Evolutionary conservation across 1,140 invertebrate species (phyloP).

Genomic region (Portunus trituberculatus): DNA sequence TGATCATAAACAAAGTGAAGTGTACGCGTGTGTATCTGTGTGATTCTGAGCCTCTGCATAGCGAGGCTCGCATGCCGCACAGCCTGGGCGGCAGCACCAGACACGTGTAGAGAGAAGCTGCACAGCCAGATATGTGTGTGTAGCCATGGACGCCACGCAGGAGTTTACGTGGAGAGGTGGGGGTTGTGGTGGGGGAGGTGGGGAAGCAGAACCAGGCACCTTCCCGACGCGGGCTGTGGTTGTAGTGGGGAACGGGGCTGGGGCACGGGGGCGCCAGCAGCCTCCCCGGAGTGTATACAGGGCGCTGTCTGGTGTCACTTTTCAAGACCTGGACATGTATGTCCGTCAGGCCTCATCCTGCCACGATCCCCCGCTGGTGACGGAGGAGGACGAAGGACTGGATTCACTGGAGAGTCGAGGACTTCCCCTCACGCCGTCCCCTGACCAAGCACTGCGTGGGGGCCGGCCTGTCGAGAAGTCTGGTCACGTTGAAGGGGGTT

Average conservation of each 20-base stretch:
- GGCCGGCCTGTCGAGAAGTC: constrained; percentile 34
- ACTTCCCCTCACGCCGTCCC: constrained; percentile 67
- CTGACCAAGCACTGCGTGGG: constrained; percentile 45
- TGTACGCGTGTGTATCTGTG: not conserved
- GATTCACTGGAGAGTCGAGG: constrained; percentile 69
- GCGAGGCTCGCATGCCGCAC: too few relatives aligned
- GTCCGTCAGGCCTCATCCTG: constrained; percentile 65
- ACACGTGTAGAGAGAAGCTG: not conserved
- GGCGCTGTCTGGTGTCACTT: constrained; percentile 69
- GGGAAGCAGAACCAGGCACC: not conserved
- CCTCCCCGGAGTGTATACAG: constrained; percentile 63
- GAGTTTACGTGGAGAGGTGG: constrained; percentile 51
- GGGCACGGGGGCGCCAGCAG: constrained; percentile 19
- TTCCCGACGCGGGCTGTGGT: constrained; percentile 65
- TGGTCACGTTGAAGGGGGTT: constrained; percentile 57
- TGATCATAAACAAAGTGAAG: not conserved
- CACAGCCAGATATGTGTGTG: constrained; percentile 20
- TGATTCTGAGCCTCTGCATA: not conserved
- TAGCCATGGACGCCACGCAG: constrained; percentile 69
- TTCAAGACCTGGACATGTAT: constrained; percentile 70
- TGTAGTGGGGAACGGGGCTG: constrained; percentile 61
- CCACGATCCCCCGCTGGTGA: constrained; percentile 25
- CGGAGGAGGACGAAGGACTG: constrained; percentile 70
- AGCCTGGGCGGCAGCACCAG: not conserved
- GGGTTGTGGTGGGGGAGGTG: constrained; percentile 32